Conservation (phyloP, 2,113 vertebrate species). For the Ceyx cyanopectus region DNA sequence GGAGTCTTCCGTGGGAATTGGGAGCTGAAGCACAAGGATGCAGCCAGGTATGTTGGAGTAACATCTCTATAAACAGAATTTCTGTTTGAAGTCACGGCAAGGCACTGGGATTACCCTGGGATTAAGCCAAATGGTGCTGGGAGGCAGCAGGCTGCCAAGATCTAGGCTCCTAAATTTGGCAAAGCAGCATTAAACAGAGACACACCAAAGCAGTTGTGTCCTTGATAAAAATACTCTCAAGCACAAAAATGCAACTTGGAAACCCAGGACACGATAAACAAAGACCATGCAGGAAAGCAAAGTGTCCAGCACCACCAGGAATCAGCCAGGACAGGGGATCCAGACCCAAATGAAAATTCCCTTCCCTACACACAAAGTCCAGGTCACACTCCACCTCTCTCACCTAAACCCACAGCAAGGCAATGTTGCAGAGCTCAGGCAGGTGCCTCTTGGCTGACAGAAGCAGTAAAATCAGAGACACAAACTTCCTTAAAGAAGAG, state of each 20-base stretch:
- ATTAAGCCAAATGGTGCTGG: not conserved
- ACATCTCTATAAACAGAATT: not conserved
- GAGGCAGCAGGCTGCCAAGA: not conserved
- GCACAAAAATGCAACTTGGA: not conserved
- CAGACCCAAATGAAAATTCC: not conserved
- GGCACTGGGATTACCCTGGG: not conserved
- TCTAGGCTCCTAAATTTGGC: not conserved
- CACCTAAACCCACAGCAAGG: not conserved
- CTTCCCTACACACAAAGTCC: not conserved
- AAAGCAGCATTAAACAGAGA: not conserved
- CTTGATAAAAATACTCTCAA: not conserved
- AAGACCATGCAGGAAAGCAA: accelerated
- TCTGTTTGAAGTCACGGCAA: not conserved
- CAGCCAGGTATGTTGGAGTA: not conserved
- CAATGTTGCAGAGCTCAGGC: not conserved
- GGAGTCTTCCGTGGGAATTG: not conserved
- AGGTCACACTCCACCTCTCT: not conserved
- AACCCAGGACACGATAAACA: not conserved
- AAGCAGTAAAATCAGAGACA: not conserved
- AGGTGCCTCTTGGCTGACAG: not conserved
- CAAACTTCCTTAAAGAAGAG: not conserved
- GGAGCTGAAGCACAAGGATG: not conserved
- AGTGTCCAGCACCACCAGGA: not conserved
- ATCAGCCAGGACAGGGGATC: not conserved
- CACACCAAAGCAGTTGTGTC: not conserved